Evolutionary conservation across 2,888 invertebrate species (phyloP).

Genomic region (Anticlea derivata): DNA sequence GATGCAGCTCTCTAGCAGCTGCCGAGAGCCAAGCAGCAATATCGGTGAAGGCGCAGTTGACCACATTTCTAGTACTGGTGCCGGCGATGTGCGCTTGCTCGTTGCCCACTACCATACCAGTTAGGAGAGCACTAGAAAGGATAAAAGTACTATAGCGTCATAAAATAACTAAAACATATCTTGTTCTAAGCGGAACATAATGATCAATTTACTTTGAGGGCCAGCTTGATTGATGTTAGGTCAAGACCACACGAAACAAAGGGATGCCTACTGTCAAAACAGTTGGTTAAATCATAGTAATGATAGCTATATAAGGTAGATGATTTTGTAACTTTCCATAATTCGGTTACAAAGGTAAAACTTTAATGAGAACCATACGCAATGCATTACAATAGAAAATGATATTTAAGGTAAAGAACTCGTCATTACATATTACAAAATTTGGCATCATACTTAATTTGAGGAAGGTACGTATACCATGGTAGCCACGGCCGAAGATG

Average conservation of each 20-base stretch:
- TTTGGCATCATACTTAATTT: too few species aligned
- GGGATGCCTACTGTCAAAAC: not conserved
- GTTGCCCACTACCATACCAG: conserved; percentile 74
- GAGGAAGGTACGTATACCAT: too few species aligned
- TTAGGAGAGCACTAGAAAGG: conserved; percentile 57
- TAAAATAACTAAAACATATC: too few species aligned
- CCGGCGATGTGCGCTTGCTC: conserved; percentile 68
- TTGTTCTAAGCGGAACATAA: too few species aligned
- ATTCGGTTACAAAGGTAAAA: not conserved
- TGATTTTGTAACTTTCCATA: conserved; percentile 2
- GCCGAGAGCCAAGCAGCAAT: conserved; percentile 68
- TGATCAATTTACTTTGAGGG: not conserved
- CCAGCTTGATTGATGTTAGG: not conserved
- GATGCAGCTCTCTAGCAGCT: conserved; percentile 68
- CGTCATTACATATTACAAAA: too few species aligned
- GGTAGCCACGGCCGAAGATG: too few species aligned
- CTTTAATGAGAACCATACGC: not conserved
- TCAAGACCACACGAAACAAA: conserved; percentile 5
- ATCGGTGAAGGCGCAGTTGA: conserved; percentile 71
- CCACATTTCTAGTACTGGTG: conserved; percentile 55
- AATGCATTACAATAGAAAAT: too few species aligned
- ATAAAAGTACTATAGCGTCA: too few species aligned
- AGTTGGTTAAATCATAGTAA: conserved; percentile 7
- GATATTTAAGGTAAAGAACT: too few species aligned
- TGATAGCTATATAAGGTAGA: conserved; percentile 1